These are phyloP conservation scores for Tolypeutes matacus DNA, from an alignment of 2,797 vertebrate species.

Conservation along the genomic window DNA sequence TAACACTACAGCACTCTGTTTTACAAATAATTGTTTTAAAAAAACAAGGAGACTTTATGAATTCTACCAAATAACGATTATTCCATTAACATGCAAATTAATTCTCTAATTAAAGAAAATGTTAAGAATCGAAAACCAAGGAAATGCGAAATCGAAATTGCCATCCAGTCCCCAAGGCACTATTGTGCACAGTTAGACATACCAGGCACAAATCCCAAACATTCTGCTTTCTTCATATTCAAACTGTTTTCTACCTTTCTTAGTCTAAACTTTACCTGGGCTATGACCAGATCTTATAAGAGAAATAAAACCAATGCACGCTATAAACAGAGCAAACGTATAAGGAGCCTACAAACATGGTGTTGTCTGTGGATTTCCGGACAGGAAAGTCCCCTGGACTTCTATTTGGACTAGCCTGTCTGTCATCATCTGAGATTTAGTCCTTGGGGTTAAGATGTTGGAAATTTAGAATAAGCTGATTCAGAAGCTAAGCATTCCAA, in stretches of 20 bases:
- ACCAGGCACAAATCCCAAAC: not conserved
- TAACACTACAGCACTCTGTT: slow-evolving; percentile 41
- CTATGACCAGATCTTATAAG: not conserved
- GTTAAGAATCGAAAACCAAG: slow-evolving; percentile 31
- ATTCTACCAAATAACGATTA: slow-evolving; percentile 60
- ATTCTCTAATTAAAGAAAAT: slow-evolving; percentile 61
- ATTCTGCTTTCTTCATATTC: not conserved
- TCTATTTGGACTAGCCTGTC: not conserved
- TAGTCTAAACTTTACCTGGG: not conserved
- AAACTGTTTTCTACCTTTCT: not conserved
- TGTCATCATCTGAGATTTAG: not conserved
- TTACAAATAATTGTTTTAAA: slow-evolving; percentile 56
- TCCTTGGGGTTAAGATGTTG: not conserved
- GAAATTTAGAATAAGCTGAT: slow-evolving; percentile 32
- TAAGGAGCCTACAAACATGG: not conserved
- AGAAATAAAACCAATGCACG: not conserved
- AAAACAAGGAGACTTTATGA: not conserved
- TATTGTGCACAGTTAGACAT: not conserved
- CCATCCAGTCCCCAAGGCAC: not conserved
- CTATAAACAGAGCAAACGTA: not conserved
- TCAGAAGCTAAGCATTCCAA: not conserved
- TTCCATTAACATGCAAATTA: slow-evolving; percentile 64
- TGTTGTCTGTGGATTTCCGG: not conserved
- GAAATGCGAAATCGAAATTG: slow-evolving; percentile 22
- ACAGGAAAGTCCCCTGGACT: not conserved